Evolutionary conservation across 2,113 vertebrate species (phyloP), one percentile per base, ranked within the genome.

Genomic region (Piprites chloris): DNA sequence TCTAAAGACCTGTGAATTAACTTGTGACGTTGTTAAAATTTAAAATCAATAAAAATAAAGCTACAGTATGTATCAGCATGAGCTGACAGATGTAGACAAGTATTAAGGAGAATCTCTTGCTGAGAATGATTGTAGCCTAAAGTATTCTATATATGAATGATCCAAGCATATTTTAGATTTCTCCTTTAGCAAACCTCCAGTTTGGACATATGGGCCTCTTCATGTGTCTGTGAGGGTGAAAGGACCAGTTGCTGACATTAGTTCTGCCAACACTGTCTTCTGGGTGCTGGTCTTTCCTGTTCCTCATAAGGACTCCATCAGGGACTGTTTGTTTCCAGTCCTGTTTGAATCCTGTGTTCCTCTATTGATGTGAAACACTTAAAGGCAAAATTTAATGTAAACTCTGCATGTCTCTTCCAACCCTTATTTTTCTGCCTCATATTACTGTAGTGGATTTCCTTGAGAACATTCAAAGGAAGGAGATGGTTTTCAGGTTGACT

Each of bases 31-130:
- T 89, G 82, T 86, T 76, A 82, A 96, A 92, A 85, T 93, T 90
- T 94, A 61, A 93, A 96, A 96, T 96, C 88, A 95, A 96, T 96
- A 92, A 95, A 96, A 93, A 90, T 84, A 96, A 75, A 94, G 55
- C 90, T 94, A 87, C 66, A 85, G 80, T 95, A 77, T 95, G 91
- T 95, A 93, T 96, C 97, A 93, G 92, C 85, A 63, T 80, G 91
- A 95, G 87, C 92, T 93, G 92, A 96, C 95, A 97, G 89, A 94
- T 92, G 92, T 61, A 97, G 91, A 87, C 93, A 95, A 89, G 85
- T 89, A 90, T 93, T 96, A 96, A 92, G 91, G 95, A 95, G 94
- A 92, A 91, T 90, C 59, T 97, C 94, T 96, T 91, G 69, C 92
- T 92, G 92, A 77, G 93, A 93, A 26, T 87, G 88, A 89, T 58